Evolutionary conservation across 2,888 invertebrate genomes (phyloP).

Genomic region (Latrodectus elegans): DNA sequence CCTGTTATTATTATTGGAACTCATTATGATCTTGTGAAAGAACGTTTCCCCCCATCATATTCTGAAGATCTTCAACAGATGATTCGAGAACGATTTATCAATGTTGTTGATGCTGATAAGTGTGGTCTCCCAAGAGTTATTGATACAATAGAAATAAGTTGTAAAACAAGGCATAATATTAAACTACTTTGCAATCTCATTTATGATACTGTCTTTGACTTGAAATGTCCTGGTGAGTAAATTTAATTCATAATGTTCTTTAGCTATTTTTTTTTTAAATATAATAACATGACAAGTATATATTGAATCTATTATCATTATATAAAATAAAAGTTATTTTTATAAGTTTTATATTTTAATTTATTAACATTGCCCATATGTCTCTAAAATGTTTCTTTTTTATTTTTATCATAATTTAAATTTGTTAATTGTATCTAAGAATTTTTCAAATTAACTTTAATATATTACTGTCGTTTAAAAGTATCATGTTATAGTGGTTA

Average conservation of each 20-base stretch:
- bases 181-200: slow-evolving; percentile 91
- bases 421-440: no score
- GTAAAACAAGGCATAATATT: slow-evolving; percentile 91
- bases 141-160: slow-evolving; percentile 93
- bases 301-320: no score
- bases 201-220: slow-evolving; percentile 93
- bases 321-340: no score
- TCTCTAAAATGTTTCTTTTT: no score
- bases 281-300: no score
- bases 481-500: no score
- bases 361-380: no score
- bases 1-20: slow-evolving; percentile 97
- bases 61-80: slow-evolving; percentile 89
- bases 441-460: no score
- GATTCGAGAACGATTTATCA: slow-evolving; percentile 90
- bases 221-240: slow-evolving; percentile 87
- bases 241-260: slow-evolving; percentile 29
- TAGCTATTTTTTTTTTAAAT: no score
- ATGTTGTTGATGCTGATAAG: slow-evolving; percentile 95
- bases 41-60: slow-evolving; percentile 78
- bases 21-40: slow-evolving; percentile 90
- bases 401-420: no score
- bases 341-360: no score
- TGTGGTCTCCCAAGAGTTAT: slow-evolving; percentile 93
- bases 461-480: no score